Evolutionary conservation across 2,797 vertebrate genomes (phyloP).

Genomic region (Helicolenus hilgendorfi): DNA sequence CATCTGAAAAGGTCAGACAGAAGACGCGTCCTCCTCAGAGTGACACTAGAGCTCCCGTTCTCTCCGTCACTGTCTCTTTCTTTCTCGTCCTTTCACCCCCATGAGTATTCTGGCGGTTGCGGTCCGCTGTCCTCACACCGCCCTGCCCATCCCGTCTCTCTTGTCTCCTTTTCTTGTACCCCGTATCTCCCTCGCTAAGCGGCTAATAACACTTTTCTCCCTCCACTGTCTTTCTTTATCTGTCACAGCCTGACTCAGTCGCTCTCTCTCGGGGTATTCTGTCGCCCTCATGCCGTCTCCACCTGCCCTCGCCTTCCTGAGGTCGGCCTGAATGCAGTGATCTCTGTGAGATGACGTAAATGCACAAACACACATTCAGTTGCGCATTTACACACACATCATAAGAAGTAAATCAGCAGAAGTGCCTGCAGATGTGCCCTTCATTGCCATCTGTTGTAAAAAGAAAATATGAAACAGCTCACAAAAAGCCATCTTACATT

Average conservation of each 20-base stretch:
- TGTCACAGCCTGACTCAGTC: conserved; percentile 30
- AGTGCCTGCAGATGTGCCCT: conserved; percentile 73
- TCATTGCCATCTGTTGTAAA: conserved; percentile 72
- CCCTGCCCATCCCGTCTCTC: not conserved
- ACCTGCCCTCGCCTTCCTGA: conserved; percentile 11
- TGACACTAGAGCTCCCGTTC: conserved; percentile 42
- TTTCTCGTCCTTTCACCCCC: conserved; percentile 39
- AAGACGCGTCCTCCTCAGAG: conserved; percentile 56
- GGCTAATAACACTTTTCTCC: conserved; percentile 22
- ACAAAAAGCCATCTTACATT: conserved; percentile 17
- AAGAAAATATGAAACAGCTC: conserved; percentile 14
- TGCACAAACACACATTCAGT: not conserved
- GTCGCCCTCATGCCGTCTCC: conserved; percentile 7
- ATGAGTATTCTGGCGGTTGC: conserved; percentile 30
- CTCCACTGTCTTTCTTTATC: conserved; percentile 35
- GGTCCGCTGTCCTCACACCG: conserved; percentile 6
- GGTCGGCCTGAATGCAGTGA: conserved; percentile 35
- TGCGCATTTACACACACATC: not conserved
- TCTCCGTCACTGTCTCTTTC: conserved; percentile 56
- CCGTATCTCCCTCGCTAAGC: not conserved
- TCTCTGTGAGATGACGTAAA: conserved; percentile 58
- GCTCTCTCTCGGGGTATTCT: conserved; percentile 1
- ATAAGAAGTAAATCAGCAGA: conserved; percentile 60
- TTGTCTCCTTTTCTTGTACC: conserved; percentile 13
- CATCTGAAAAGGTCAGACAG: conserved; percentile 77